Conservation (phyloP, 2,113 vertebrate species). For the Cynocephalus volans region DNA sequence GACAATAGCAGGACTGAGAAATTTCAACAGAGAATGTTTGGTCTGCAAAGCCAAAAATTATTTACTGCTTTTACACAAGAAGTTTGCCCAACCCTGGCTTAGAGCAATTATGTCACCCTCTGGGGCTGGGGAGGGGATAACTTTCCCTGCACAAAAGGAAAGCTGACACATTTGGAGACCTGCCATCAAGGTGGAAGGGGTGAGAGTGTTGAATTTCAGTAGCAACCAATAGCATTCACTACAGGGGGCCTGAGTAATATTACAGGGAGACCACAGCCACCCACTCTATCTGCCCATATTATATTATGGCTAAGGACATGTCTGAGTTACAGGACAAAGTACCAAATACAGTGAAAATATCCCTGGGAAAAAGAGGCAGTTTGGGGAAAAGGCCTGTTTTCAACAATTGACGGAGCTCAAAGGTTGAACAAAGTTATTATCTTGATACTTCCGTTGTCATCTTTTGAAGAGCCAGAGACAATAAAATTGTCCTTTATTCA, state of each 20-base stretch:
- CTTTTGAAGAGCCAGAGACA: not conserved
- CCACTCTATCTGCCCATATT: not conserved
- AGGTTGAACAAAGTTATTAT: not conserved
- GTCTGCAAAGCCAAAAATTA: not conserved
- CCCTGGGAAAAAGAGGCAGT: not conserved
- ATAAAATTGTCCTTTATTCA: constrained; percentile 21
- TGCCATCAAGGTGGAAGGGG: not conserved
- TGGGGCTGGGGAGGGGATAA: not conserved
- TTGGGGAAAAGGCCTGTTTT: not conserved
- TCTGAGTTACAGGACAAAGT: not conserved
- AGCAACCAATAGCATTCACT: not conserved
- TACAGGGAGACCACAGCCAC: not conserved
- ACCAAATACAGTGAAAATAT: not conserved
- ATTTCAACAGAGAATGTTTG: not conserved
- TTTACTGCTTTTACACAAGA: constrained; percentile 29
- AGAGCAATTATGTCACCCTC: not conserved
- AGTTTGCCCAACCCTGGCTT: not conserved
- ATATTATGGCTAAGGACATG: not conserved
- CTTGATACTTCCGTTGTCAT: not conserved
- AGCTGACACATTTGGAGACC: not conserved
- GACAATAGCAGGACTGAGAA: no score
- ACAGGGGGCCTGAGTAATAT: not conserved
- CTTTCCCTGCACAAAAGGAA: not conserved
- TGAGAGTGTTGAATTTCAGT: not conserved
- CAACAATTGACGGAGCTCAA: not conserved